A percentile compares a stretch with the other conserved stretches of the same genome.
Conservation (phyloP, 1,140 invertebrate genomes). For the Drosophila auraria region DNA sequence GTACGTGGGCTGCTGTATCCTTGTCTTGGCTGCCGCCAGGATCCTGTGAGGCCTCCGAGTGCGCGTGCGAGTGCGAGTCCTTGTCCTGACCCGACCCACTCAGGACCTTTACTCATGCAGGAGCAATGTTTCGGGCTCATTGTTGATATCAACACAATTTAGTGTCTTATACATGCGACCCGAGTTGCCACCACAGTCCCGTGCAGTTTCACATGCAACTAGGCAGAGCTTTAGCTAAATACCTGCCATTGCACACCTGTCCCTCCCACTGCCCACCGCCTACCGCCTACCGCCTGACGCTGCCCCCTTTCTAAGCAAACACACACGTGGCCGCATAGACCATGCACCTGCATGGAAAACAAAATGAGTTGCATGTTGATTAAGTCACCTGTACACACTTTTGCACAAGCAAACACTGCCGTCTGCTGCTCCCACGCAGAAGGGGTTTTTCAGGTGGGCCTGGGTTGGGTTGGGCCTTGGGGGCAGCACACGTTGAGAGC, state of each 20-base stretch:
- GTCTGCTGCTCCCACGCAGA: constrained; percentile 33
- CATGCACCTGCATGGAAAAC: constrained; percentile 65
- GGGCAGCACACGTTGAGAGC: constrained; percentile 41
- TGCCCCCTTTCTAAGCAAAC: constrained; percentile 59
- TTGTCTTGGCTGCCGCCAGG: constrained; percentile 57
- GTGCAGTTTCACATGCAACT: constrained; percentile 55
- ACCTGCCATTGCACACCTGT: constrained; percentile 43
- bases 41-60: constrained; percentile 32
- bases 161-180: constrained; percentile 74
- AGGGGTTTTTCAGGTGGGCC: background rate
- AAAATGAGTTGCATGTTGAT: constrained; percentile 83
- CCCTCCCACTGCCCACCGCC: constrained; percentile 12
- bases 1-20: constrained; percentile 26
- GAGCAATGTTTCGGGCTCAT: constrained; percentile 76
- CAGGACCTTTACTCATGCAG: constrained; percentile 52
- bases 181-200: constrained; percentile 36
- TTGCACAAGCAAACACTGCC: constrained; percentile 62
- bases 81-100: constrained; percentile 44
- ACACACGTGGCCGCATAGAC: constrained; percentile 27
- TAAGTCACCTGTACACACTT: constrained; percentile 82
- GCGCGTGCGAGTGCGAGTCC: constrained; percentile 30
- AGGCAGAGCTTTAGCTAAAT: constrained; percentile 74
- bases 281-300: constrained; percentile 17
- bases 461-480: background rate
- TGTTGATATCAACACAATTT: constrained; percentile 83